phyloP scores from a whole-genome alignment of 1,140 invertebrate species.

The Sycobia sp. region DNA sequence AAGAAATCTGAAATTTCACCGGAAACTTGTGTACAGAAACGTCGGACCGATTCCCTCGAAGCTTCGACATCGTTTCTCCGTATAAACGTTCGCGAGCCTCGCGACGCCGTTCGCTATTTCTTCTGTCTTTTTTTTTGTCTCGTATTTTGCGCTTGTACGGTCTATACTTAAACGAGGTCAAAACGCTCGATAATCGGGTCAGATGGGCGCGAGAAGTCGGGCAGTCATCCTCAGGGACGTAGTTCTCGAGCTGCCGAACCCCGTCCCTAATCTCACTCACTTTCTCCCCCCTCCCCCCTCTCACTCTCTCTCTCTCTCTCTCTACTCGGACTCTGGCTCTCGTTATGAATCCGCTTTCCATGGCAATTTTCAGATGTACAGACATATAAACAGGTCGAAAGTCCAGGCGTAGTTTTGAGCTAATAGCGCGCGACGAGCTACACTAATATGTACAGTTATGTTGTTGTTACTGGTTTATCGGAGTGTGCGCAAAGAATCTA shows the following conservation, averaged over 20 bases:
- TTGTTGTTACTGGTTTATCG: too few relatives aligned
- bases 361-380: too few relatives aligned
- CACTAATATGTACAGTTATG: too few relatives aligned
- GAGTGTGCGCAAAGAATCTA: too few relatives aligned
- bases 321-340: too few relatives aligned
- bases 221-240: conserved; percentile 13
- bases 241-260: neutral
- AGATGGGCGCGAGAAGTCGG: conserved; percentile 18
- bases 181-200: conserved; percentile 28
- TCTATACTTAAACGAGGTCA: conserved; percentile 31
- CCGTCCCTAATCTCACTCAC: conserved; percentile 8
- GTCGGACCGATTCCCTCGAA: neutral
- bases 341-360: too few relatives aligned
- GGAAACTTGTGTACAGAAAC: too few relatives aligned
- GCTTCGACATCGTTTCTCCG: neutral
- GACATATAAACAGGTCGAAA: too few relatives aligned
- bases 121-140: conserved; percentile 5
- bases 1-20: too few relatives aligned
- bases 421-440: too few relatives aligned
- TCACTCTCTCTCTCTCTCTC: neutral
- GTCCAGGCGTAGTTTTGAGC: too few relatives aligned
- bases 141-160: too few relatives aligned
- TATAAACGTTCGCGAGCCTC: neutral
- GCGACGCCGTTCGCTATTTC: neutral
- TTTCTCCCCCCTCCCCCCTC: neutral